phyloP scores from a whole-genome alignment of 2,113 vertebrate genomes.

The Toxotes chatareus region DNA sequence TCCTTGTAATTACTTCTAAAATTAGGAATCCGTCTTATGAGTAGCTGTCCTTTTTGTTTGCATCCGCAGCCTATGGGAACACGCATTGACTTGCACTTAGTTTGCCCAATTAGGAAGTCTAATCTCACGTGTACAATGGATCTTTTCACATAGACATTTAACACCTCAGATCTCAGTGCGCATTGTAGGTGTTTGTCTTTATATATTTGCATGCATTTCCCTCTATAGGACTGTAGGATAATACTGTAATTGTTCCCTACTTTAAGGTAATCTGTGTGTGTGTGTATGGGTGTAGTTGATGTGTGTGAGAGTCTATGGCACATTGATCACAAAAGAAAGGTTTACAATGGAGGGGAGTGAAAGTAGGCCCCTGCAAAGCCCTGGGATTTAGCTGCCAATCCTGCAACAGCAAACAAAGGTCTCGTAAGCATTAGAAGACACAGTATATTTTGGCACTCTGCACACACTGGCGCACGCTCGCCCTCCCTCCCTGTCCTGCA shows the following conservation, averaged over 20 bases:
- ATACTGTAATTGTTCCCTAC: conserved; percentile 29
- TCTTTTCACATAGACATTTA: conserved; percentile 26
- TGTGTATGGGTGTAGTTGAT: background rate
- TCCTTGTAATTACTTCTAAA: conserved; percentile 43
- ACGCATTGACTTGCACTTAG: background rate
- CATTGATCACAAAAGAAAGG: conserved; percentile 53
- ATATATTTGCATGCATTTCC: background rate
- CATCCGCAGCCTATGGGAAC: conserved; percentile 16
- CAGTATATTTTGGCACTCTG: conserved; percentile 43
- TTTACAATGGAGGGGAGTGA: conserved; percentile 41
- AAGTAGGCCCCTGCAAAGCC: conserved; percentile 47
- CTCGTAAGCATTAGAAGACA: conserved; percentile 55
- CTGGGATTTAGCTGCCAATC: conserved; percentile 63
- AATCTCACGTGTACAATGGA: conserved; percentile 29
- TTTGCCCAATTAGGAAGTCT: conserved; percentile 41
- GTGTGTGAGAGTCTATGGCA: conserved; percentile 22
- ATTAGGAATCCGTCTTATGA: conserved; percentile 25
- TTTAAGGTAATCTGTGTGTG: conserved; percentile 12
- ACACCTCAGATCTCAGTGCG: background rate
- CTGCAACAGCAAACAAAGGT: conserved; percentile 65
- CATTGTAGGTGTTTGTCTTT: background rate
- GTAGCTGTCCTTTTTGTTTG: conserved; percentile 19
- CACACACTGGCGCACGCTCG: conserved; percentile 18
- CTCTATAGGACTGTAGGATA: background rate
- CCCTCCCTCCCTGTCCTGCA: conserved; percentile 31